A percentile compares a stretch with the other conserved stretches of the same genome.
Conservation (phyloP, 2,113 vertebrate genomes). For the Nannobrachium achirus region DNA sequence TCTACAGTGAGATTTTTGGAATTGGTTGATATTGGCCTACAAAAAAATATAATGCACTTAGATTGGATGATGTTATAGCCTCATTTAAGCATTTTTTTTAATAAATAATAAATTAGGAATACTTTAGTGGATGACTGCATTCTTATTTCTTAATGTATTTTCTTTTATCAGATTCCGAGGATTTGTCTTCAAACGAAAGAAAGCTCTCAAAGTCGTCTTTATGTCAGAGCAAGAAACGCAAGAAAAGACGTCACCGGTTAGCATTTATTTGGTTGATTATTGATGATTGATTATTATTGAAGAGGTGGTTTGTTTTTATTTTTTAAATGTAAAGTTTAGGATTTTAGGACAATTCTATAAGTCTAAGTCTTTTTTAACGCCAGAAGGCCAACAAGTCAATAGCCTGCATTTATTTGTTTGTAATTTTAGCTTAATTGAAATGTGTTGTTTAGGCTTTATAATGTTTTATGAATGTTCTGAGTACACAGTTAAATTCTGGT, state of each 20-base stretch:
- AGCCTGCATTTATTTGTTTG: too few relatives aligned
- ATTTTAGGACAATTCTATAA: too few relatives aligned
- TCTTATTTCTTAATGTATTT: neutral
- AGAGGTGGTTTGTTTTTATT: neutral
- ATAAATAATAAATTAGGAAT: neutral
- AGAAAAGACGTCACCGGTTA: constrained; percentile 97
- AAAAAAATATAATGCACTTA: neutral
- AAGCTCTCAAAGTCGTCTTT: constrained; percentile 92
- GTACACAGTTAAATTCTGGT: too few relatives aligned
- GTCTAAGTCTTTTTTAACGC: too few relatives aligned
- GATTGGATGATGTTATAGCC: neutral
- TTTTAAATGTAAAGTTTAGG: neutral
- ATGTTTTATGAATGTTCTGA: too few relatives aligned
- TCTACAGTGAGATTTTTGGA: neutral
- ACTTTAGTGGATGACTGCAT: neutral
- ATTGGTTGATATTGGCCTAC: neutral
- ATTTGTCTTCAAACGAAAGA: constrained; percentile 93
- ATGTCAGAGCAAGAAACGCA: constrained; percentile 96
- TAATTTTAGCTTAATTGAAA: too few relatives aligned
- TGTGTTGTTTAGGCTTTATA: too few relatives aligned
- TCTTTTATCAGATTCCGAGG: constrained; percentile 91
- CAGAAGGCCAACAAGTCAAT: too few relatives aligned
- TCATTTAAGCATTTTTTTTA: neutral
- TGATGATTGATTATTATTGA: neutral
- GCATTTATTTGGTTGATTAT: constrained; percentile 29